phyloP scores from a whole-genome alignment of 1,140 invertebrate genomes.

The Drosophila mojavensis region DNA sequence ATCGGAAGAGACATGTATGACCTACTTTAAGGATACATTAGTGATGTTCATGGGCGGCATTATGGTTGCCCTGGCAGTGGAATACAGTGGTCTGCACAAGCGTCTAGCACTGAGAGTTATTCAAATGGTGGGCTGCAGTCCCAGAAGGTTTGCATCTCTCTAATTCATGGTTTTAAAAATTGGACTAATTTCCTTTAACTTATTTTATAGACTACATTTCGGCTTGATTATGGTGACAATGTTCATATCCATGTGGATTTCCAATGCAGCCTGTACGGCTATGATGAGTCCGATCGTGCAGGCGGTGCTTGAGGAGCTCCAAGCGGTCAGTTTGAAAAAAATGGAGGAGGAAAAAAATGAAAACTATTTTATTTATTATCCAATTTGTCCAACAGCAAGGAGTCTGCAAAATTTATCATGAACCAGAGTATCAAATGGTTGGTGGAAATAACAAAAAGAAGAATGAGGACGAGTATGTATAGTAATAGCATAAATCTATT shows the following conservation, averaged over 20 bases:
- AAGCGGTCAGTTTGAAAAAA: conserved; percentile 85
- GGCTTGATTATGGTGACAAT: conserved; percentile 91
- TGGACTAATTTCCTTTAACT: conserved; percentile 19
- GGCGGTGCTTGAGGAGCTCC: conserved; percentile 89
- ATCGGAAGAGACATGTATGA: conserved; percentile 87
- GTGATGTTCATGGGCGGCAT: conserved; percentile 94
- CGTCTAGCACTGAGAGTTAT: conserved; percentile 92
- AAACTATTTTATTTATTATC: conserved; percentile 12
- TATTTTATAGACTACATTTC: conserved; percentile 87
- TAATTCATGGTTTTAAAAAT: neutral
- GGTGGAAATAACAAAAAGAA: conserved; percentile 84
- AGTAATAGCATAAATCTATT: no score
- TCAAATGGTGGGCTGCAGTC: conserved; percentile 90
- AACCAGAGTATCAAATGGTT: conserved; percentile 83
- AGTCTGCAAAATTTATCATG: conserved; percentile 87
- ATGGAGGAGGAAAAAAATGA: neutral
- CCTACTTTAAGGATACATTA: conserved; percentile 94
- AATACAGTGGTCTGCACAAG: conserved; percentile 93
- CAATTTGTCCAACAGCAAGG: conserved; percentile 85
- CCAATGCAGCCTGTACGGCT: conserved; percentile 92
- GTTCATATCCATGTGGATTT: conserved; percentile 94
- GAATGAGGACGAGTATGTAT: conserved; percentile 82
- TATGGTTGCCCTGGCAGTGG: conserved; percentile 93
- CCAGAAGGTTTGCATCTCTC: conserved; percentile 84
- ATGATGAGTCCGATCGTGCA: conserved; percentile 95